Conservation (phyloP, 1,140 invertebrate species). For the Drosophila sp. region DNA sequence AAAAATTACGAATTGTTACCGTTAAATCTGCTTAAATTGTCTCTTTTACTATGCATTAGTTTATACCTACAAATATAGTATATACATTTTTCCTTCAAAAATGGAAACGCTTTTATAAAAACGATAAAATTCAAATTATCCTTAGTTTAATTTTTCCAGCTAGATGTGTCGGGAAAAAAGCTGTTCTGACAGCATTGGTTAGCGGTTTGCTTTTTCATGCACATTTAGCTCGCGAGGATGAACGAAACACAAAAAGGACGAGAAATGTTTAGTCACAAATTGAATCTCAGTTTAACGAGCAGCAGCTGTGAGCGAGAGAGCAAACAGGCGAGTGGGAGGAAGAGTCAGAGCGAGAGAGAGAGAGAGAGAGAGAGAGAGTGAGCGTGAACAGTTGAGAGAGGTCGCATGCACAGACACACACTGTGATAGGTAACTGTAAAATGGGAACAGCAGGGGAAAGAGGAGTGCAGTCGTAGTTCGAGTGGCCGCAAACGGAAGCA, state of each 20-base stretch:
- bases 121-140: too few species aligned
- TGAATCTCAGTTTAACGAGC: conserved; percentile 74
- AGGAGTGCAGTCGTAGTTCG: conserved; percentile 51
- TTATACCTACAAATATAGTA: too few species aligned
- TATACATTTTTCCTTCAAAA: too few species aligned
- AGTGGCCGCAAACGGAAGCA: conserved; percentile 63
- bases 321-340: background rate
- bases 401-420: background rate
- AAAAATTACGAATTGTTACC: too few species aligned
- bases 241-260: conserved; percentile 69
- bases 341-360: background rate
- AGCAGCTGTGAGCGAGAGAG: conserved; percentile 11
- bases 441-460: background rate
- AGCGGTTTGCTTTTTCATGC: conserved; percentile 76
- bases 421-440: background rate
- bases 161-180: too few species aligned
- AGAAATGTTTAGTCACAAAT: conserved; percentile 80
- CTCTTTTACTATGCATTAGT: too few species aligned
- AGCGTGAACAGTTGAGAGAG: background rate
- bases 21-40: too few species aligned
- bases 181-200: too few species aligned
- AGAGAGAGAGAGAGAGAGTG: background rate
- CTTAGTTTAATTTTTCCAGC: too few species aligned
- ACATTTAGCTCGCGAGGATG: conserved; percentile 75
- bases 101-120: too few species aligned